A percentile compares a stretch with the other conserved stretches of the same genome.
Conservation (phyloP, 2,113 vertebrate species). For the Xenopus laevis region DNA sequence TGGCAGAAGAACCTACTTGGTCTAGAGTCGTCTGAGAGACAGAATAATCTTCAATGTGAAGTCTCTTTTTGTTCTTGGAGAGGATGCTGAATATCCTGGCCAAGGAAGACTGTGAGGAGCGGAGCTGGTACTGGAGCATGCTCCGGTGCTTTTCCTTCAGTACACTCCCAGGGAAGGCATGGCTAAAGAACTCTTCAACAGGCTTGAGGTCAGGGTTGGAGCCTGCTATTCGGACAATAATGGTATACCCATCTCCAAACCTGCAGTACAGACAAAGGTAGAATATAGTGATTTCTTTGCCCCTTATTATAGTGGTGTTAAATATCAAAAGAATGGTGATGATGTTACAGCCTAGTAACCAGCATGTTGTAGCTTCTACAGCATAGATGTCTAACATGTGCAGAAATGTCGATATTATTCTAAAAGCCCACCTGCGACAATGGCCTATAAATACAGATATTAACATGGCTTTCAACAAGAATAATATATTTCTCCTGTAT, state of each 20-base stretch:
- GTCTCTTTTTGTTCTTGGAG: slow-evolving; percentile 81
- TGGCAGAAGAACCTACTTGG: slow-evolving; percentile 72
- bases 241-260: slow-evolving; percentile 96
- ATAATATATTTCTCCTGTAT: too few species aligned
- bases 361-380: too few species aligned
- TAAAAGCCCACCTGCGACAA: too few species aligned
- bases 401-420: too few species aligned
- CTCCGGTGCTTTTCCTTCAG: slow-evolving; percentile 92
- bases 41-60: slow-evolving; percentile 94
- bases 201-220: slow-evolving; percentile 80
- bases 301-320: not conserved
- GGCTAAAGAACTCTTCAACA: slow-evolving; percentile 89
- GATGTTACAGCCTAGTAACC: too few species aligned
- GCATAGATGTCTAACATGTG: too few species aligned
- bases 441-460: too few species aligned
- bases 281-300: not conserved
- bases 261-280: slow-evolving; percentile 57
- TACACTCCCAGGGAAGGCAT: slow-evolving; percentile 84
- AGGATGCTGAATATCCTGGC: slow-evolving; percentile 92
- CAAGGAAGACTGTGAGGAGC: slow-evolving; percentile 81
- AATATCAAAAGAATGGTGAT: not conserved
- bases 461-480: too few species aligned
- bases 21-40: slow-evolving; percentile 97
- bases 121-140: slow-evolving; percentile 96
- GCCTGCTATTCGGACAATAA: slow-evolving; percentile 87